Percentiles rank a stretch among this genome's conserved stretches.
These are phyloP conservation scores for Leucosticte australis DNA, from an alignment of 2,113 vertebrate genomes.

Conservation along the genomic window DNA sequence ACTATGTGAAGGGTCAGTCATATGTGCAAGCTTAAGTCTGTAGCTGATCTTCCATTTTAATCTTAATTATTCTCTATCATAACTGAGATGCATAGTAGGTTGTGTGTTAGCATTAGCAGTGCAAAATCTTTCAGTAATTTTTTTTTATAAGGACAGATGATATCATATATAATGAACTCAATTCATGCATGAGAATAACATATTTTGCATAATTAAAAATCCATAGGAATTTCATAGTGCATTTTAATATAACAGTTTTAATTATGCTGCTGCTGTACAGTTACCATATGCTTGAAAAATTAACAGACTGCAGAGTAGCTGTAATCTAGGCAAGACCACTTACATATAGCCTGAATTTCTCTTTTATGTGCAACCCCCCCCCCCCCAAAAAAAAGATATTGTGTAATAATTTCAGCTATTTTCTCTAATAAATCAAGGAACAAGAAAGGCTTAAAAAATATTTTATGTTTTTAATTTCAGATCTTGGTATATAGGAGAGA, in stretches of 20 bases:
- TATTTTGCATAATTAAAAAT: background rate
- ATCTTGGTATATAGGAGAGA: background rate
- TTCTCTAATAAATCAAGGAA: background rate
- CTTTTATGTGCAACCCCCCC: background rate
- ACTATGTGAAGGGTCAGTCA: background rate
- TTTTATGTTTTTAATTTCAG: background rate
- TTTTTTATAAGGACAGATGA: background rate
- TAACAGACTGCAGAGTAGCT: background rate
- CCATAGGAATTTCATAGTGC: background rate
- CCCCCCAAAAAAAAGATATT: background rate
- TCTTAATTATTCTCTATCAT: background rate
- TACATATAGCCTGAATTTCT: background rate
- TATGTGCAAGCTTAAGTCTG: background rate
- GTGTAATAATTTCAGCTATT: background rate
- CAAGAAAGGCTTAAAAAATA: background rate
- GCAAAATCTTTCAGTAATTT: background rate
- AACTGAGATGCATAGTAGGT: background rate
- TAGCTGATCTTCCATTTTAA: background rate
- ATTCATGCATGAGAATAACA: background rate
- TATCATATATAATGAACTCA: background rate
- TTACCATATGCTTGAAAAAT: background rate
- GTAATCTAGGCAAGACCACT: background rate
- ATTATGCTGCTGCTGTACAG: background rate
- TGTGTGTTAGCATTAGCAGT: background rate
- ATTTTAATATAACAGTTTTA: background rate